Base-by-base conservation (phyloP, 2,113 vertebrate species). In the Craseonycteris thonglongyai region DNA sequence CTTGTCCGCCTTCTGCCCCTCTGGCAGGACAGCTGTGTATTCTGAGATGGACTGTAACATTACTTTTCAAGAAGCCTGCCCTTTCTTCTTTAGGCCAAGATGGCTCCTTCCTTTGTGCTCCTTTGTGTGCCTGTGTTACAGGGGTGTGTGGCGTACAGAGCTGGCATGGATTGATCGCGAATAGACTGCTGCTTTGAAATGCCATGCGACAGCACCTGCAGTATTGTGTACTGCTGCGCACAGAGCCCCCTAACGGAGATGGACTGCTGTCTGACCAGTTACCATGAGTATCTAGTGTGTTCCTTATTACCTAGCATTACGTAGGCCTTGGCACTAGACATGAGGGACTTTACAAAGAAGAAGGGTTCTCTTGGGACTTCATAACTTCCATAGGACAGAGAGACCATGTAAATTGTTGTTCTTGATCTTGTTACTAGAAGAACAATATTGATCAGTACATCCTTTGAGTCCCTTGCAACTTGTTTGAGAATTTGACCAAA, bases 401-500 rank as follows among this genome's bases (percentile, higher is more conserved):
- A 80, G 28, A 38, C 45, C 0, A 0, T 18, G 40, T 71, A n/a
- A 65, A 7, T 49, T 49, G 45, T 72, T 82, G 5, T 33, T 19
- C 7, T 18, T 71, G 58, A 56, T 33, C 38, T 82, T 40, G 33
- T 89, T 80, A 63, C 61, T 74, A 58, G 93, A 81, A 63, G 66
- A 85, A 75, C 76, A 59, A 3, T 83, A 35, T 33, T 19, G 66
- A 51, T 91, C 80, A 42, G 2, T 33, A 81, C 65, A 24, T 49
- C 58, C 68, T 88, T 35, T 49, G 65, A 88, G 9, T 79, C 85
- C 69, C 76, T 61, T 40, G 22, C 58, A 69, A 1, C 79, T 71
- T 71, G 84, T 88, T 80, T 93, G 75, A 6, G 65, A 40, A 58
- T 92, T 63, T 85, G 78, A 51, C 84, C 94, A 66, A 59, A 63